Conservation (phyloP, 2,797 vertebrate genomes). For the Intellagama lesueurii region DNA sequence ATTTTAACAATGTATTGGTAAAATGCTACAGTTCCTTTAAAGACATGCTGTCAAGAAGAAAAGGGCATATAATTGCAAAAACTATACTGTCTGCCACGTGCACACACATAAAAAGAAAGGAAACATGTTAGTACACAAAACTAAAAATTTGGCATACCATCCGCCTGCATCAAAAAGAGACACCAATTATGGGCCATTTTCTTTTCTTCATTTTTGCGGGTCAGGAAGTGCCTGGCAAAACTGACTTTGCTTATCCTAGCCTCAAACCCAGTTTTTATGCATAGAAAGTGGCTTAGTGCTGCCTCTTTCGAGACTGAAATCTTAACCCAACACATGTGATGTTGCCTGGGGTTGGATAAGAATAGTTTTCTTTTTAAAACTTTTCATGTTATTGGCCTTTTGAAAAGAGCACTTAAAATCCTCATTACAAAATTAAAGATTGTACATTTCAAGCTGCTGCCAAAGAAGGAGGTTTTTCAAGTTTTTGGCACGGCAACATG, state of each 20-base stretch:
- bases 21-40: not conserved
- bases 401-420: not conserved
- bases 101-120: not conserved
- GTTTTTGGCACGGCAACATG: conserved; percentile 17
- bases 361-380: conserved; percentile 23
- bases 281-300: not conserved
- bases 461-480: not conserved
- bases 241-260: not conserved
- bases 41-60: not conserved
- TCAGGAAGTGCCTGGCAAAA: not conserved
- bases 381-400: not conserved
- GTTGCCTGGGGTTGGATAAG: conserved; percentile 2
- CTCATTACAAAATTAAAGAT: conserved; percentile 14
- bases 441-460: conserved; percentile 17
- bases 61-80: not conserved
- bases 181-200: not conserved
- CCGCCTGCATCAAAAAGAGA: not conserved
- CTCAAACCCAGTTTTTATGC: not conserved
- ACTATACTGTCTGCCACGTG: not conserved
- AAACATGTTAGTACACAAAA: not conserved
- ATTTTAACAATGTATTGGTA: not conserved
- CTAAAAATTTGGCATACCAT: not conserved
- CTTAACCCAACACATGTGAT: not conserved
- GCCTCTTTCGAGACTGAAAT: not conserved
- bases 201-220: not conserved